Conservation (phyloP, 1,140 invertebrate species). For the Alviniconcha marisindica region DNA sequence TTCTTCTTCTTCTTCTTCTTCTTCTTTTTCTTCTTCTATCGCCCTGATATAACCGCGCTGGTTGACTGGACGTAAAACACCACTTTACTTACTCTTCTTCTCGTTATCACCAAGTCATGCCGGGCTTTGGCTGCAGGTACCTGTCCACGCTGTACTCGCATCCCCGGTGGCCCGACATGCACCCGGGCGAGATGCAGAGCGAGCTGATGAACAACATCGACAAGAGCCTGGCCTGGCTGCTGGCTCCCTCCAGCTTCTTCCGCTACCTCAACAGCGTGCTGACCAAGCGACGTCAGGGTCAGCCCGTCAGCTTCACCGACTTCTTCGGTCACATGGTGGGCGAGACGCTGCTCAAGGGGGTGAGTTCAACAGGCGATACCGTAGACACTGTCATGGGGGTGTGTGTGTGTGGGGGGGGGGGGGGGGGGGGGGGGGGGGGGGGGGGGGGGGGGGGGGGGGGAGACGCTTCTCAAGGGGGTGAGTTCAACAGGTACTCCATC, state of each 20-base stretch:
- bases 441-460: too few relatives aligned
- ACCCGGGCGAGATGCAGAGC: slow-evolving; percentile 70
- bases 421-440: too few relatives aligned
- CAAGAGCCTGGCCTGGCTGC: slow-evolving; percentile 71
- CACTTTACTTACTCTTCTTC: background rate
- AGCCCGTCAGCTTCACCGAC: slow-evolving; percentile 78
- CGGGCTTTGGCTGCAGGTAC: slow-evolving; percentile 66
- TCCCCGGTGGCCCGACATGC: slow-evolving; percentile 71
- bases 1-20: background rate
- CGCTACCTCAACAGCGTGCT: slow-evolving; percentile 74
- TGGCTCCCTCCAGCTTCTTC: slow-evolving; percentile 70
- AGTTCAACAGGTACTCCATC: too few relatives aligned
- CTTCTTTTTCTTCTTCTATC: too few relatives aligned
- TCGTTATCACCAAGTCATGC: background rate
- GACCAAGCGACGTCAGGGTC: slow-evolving; percentile 74
- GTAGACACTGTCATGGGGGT: background rate
- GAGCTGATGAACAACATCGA: slow-evolving; percentile 76
- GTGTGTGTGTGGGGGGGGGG: too few relatives aligned
- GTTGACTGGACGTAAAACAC: background rate
- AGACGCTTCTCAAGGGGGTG: background rate
- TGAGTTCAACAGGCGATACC: slow-evolving; percentile 63
- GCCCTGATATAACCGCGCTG: too few relatives aligned
- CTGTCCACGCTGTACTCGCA: slow-evolving; percentile 76
- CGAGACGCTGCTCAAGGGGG: slow-evolving; percentile 76
- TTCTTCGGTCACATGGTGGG: slow-evolving; percentile 78